Conservation (phyloP, 2,797 vertebrate species). For the Lepidocolaptes lacrymiger region DNA sequence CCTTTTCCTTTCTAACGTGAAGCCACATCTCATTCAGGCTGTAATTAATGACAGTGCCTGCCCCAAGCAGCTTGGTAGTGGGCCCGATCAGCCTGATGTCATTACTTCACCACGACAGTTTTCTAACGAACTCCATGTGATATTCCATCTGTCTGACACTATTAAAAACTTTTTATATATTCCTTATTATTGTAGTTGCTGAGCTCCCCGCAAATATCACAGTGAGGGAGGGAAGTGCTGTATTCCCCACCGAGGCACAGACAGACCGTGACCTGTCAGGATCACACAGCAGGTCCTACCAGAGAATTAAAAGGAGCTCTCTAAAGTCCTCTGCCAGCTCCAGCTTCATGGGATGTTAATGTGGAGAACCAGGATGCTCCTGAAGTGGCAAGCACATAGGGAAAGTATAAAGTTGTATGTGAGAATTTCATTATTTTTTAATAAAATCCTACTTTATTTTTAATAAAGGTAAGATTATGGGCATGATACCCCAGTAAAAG, state of each 20-base stretch:
- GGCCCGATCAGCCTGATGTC: slow-evolving; percentile 65
- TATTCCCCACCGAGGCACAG: neutral
- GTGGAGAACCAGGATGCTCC: neutral
- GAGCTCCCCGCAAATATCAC: neutral
- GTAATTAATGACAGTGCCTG: slow-evolving; percentile 54
- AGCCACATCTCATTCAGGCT: neutral
- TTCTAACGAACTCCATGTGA: slow-evolving; percentile 60
- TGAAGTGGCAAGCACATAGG: neutral
- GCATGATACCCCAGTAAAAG: neutral
- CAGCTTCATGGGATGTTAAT: neutral
- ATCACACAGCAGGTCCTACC: neutral
- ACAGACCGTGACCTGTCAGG: neutral
- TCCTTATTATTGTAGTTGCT: slow-evolving; percentile 18
- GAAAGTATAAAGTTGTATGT: neutral
- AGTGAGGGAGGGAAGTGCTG: slow-evolving; percentile 25
- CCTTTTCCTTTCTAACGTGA: fast-evolving
- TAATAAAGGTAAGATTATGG: slow-evolving; percentile 29
- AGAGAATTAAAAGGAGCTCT: neutral
- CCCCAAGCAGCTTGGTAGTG: slow-evolving; percentile 57
- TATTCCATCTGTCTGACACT: slow-evolving; percentile 53
- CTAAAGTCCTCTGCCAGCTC: neutral
- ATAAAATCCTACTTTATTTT: slow-evolving; percentile 43
- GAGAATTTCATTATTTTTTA: slow-evolving; percentile 17
- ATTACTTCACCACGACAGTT: slow-evolving; percentile 53
- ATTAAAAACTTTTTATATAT: slow-evolving; percentile 43